A percentile compares a stretch with the other conserved stretches of the same genome.
Evolutionary conservation across 1,140 invertebrate genomes (phyloP).

Genomic region (Heliconius nattereri): DNA sequence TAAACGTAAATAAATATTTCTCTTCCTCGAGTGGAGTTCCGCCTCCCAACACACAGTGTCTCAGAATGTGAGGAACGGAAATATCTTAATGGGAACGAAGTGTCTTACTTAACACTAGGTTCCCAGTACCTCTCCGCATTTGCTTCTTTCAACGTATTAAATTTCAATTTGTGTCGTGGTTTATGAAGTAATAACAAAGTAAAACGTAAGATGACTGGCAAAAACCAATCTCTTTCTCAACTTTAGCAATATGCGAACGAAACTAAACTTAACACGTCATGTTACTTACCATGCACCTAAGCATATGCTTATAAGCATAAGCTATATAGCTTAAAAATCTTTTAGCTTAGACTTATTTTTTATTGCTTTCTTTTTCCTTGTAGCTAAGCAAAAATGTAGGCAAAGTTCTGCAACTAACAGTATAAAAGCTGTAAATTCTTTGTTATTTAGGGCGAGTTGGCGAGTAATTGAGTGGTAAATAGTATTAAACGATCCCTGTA

Average conservation of each 20-base stretch:
- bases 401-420: slow-evolving; percentile 17
- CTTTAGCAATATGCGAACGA: background rate
- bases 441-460: slow-evolving; percentile 19
- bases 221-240: background rate
- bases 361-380: background rate
- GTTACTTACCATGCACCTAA: background rate
- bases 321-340: background rate
- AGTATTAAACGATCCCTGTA: slow-evolving; percentile 33
- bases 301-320: background rate
- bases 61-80: no score
- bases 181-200: no score
- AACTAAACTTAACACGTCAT: background rate
- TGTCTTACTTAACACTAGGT: no score
- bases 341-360: background rate
- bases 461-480: slow-evolving; percentile 39
- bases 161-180: no score
- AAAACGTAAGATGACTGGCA: background rate
- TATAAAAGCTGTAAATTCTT: slow-evolving; percentile 19
- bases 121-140: no score
- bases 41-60: no score
- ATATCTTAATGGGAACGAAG: no score
- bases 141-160: no score
- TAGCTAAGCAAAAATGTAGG: background rate
- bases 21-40: no score
- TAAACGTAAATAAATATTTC: no score